Percentiles rank a stretch among this genome's conserved stretches.
These are phyloP conservation scores for Knipowitschia caucasica DNA, from an alignment of 2,797 vertebrate species.

Conservation along the genomic window DNA sequence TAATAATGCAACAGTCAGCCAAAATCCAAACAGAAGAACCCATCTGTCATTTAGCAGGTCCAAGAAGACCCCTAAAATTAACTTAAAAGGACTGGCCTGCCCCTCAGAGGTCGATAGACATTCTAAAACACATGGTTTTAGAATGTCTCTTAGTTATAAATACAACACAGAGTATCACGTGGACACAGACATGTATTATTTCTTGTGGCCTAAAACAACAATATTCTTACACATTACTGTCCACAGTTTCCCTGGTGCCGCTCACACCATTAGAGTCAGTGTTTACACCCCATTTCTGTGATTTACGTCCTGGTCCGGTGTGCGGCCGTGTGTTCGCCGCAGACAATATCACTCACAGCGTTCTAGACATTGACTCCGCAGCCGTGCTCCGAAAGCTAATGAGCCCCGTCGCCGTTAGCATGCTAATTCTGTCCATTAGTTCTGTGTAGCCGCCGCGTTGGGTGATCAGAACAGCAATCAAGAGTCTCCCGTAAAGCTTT, in stretches of 20 bases:
- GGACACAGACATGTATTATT: too few species aligned
- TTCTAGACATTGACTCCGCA: slow-evolving; percentile 43
- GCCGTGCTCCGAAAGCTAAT: slow-evolving; percentile 59
- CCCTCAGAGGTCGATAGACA: too few species aligned
- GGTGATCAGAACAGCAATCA: slow-evolving; percentile 65
- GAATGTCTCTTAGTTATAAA: background rate
- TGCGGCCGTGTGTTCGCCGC: slow-evolving; percentile 38
- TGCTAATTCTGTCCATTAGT: slow-evolving; percentile 67
- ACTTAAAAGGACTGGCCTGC: too few species aligned
- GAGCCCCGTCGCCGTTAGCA: slow-evolving; percentile 57
- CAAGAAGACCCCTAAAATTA: too few species aligned
- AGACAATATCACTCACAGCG: slow-evolving; percentile 49
- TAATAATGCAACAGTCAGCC: too few species aligned
- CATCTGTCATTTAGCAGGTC: too few species aligned
- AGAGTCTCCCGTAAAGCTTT: slow-evolving; percentile 57
- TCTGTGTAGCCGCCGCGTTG: slow-evolving; percentile 57
- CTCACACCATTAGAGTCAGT: slow-evolving; percentile 38
- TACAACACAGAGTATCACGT: too few species aligned
- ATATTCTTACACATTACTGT: slow-evolving; percentile 12
- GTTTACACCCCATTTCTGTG: slow-evolving; percentile 40
- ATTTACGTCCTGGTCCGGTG: slow-evolving; percentile 38
- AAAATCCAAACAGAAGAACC: too few species aligned
- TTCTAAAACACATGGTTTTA: too few species aligned
- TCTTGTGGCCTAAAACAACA: too few species aligned
- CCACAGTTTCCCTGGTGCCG: slow-evolving; percentile 19